Evolutionary conservation across 2,888 invertebrate genomes (phyloP).

Genomic region (Himalopsyche anomala): DNA sequence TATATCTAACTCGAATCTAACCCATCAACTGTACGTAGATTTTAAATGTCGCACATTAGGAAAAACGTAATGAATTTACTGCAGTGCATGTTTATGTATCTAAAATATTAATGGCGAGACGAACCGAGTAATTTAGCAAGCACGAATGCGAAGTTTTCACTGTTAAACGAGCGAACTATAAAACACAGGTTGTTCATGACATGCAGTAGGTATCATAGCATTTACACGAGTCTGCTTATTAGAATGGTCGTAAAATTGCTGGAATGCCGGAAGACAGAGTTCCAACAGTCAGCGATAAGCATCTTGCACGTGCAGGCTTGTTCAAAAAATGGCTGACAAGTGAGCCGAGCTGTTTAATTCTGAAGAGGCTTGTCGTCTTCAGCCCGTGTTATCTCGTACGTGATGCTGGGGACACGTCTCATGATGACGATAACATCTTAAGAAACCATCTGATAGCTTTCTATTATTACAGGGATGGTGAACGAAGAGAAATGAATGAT

Average conservation of each 20-base stretch:
- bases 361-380: constrained; percentile 48
- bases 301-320: constrained; percentile 52
- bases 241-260: constrained; percentile 46
- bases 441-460: constrained; percentile 4
- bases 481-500: background rate
- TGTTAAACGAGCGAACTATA: background rate
- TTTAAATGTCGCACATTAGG: no score
- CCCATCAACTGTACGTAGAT: no score
- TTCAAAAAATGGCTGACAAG: constrained; percentile 54
- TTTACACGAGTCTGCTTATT: constrained; percentile 39
- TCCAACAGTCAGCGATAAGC: constrained; percentile 50
- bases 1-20: no score
- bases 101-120: background rate
- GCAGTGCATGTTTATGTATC: no score
- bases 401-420: constrained; percentile 53
- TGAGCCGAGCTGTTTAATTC: constrained; percentile 52
- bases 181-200: constrained; percentile 4
- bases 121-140: background rate
- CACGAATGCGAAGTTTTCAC: constrained; percentile 6
- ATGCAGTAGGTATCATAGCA: constrained; percentile 23
- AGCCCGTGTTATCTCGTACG: constrained; percentile 51
- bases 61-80: no score
- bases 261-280: constrained; percentile 55
- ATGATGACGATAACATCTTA: constrained; percentile 14
- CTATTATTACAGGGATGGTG: constrained; percentile 8